Evolutionary conservation across 2,113 vertebrate genomes (phyloP).

Genomic region (Chloropsis cyanopogon): DNA sequence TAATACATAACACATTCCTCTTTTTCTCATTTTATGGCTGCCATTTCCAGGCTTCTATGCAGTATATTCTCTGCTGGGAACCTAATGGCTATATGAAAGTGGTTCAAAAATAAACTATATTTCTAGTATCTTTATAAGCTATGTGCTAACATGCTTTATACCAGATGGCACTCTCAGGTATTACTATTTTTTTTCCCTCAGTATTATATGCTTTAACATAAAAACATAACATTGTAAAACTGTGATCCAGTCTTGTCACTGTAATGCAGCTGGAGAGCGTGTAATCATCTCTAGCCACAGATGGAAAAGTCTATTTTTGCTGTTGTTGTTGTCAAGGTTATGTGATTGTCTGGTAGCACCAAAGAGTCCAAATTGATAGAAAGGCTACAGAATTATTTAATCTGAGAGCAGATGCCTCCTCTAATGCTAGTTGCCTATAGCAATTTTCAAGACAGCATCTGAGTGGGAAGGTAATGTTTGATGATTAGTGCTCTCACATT

Average conservation of each 20-base stretch:
- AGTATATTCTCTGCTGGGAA: background rate
- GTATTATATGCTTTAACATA: background rate
- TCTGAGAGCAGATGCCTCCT: background rate
- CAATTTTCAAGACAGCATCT: background rate
- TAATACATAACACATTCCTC: background rate
- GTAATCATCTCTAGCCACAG: background rate
- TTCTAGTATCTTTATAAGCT: background rate
- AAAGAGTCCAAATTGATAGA: constrained; percentile 8
- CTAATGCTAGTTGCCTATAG: background rate
- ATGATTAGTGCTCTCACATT: background rate
- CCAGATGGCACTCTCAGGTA: background rate
- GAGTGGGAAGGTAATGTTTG: background rate
- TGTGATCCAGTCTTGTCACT: background rate
- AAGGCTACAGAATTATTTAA: constrained; percentile 8
- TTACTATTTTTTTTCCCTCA: background rate
- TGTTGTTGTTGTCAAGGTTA: background rate
- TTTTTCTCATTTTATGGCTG: background rate
- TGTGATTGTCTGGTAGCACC: background rate
- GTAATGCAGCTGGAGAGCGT: background rate
- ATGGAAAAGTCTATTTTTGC: background rate
- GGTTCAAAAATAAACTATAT: background rate
- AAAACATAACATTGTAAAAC: background rate
- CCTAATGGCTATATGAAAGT: background rate
- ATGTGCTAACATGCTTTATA: background rate
- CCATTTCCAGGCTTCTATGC: background rate